These are phyloP conservation scores for Melangyna quadrimaculata DNA, from an alignment of 2,888 invertebrate species.

Conservation along the genomic window DNA sequence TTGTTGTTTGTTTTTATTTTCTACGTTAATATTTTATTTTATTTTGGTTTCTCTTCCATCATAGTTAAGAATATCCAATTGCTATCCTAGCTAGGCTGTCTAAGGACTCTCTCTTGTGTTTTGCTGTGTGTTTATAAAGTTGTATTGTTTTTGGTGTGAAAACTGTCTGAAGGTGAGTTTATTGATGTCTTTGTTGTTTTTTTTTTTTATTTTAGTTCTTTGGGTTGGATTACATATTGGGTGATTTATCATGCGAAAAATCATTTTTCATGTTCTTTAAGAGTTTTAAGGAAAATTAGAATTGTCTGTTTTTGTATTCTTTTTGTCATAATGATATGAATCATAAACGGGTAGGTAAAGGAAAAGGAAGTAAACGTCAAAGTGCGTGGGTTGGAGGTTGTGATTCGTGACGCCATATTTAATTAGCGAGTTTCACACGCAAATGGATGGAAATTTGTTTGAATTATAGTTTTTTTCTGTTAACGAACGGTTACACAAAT, in stretches of 20 bases:
- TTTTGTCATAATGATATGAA: not conserved
- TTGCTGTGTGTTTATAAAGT: conserved; percentile 13
- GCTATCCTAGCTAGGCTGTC: not conserved
- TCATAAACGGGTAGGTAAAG: not conserved
- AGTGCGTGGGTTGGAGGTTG: not conserved
- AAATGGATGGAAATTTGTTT: conserved; percentile 48
- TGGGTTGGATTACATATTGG: conserved; percentile 54
- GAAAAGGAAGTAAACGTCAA: not conserved
- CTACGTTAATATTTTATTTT: conserved; percentile 34
- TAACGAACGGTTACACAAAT: not conserved
- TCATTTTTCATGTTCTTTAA: conserved; percentile 51
- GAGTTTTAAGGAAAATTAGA: conserved; percentile 35
- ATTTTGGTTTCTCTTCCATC: conserved; percentile 4
- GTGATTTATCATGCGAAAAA: conserved; percentile 59
- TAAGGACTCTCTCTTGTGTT: not conserved
- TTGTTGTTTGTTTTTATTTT: conserved; percentile 54
- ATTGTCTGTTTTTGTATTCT: not conserved
- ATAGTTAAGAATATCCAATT: conserved; percentile 3
- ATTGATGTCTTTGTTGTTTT: conserved; percentile 22
- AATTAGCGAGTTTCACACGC: conserved; percentile 62
- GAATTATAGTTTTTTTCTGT: not conserved
- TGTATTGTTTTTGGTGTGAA: conserved; percentile 36
- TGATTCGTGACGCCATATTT: conserved; percentile 40
- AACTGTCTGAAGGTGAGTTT: conserved; percentile 49
- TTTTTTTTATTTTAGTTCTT: not conserved